Evolutionary conservation across 2,888 invertebrate genomes (phyloP).

Genomic region (Bellardia pandia): DNA sequence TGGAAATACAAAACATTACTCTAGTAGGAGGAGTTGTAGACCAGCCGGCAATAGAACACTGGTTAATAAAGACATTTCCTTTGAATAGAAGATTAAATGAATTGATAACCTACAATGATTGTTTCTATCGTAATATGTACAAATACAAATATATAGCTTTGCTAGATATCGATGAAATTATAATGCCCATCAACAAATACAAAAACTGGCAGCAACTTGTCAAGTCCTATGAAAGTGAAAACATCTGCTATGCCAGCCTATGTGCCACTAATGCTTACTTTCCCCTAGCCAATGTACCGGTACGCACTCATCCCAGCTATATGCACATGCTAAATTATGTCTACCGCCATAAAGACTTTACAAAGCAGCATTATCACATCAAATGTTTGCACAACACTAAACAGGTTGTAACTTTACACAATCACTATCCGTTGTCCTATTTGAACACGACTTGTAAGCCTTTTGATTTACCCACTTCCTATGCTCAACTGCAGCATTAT

Average conservation of each 20-base stretch:
- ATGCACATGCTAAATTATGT: conserved; percentile 96
- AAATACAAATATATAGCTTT: conserved; percentile 93
- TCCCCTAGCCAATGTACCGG: background rate
- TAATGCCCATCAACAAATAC: conserved; percentile 89
- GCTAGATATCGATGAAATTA: conserved; percentile 95
- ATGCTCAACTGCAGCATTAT: conserved; percentile 95
- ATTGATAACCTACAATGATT: conserved; percentile 96
- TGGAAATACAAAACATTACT: conserved; percentile 30
- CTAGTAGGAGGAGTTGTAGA: conserved; percentile 39
- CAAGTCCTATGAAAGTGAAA: background rate
- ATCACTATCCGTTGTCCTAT: conserved; percentile 92
- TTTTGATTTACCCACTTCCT: conserved; percentile 90
- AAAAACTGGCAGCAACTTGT: conserved; percentile 39
- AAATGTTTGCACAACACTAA: conserved; percentile 96
- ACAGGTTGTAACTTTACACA: conserved; percentile 92
- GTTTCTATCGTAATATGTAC: conserved; percentile 94
- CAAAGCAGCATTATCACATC: conserved; percentile 94
- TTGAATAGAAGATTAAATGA: conserved; percentile 93
- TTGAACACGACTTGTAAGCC: conserved; percentile 89
- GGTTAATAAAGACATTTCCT: background rate
- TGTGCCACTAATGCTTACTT: conserved; percentile 42
- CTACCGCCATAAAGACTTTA: conserved; percentile 92
- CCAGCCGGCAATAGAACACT: conserved; percentile 32
- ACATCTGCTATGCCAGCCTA: conserved; percentile 3
- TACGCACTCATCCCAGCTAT: conserved; percentile 88